Evolutionary conservation across 2,888 invertebrate genomes (phyloP), one percentile per base, ranked within the genome.

Genomic region (Drosophila gaucha): DNA sequence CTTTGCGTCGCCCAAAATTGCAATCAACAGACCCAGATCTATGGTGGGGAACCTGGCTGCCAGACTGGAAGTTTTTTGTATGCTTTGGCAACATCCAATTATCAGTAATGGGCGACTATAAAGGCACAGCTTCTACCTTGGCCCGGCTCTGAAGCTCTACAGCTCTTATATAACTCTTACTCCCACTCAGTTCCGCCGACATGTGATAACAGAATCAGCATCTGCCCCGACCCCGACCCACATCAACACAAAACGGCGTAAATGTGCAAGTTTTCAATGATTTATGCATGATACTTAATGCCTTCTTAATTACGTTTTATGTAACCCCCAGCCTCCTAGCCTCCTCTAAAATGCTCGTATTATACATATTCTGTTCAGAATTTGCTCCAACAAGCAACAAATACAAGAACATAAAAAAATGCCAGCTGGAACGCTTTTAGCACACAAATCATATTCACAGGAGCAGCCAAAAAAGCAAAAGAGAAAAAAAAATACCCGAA

Each of bases 281-380:
- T 84, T 84, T 88, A 84, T 88, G 88, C 73, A 70, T 72, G 75
- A 62, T 71, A 78, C 85, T 88, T 88, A 88, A 88, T 84, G 87
- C 75, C 85, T 84, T 86, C 88, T 88, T 84, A 84, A 84, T 88
- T 88, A 84, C 86, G 66, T 84, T 88, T 83, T 86, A 88, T 88
- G 78, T 71, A 49, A 55, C 54, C 3, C 28, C 38, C 49, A 14
- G 3, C 8, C 44, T 18, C 38, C 18, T 41, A 14, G 3, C 8
- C 44, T 18, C 38, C 18, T 41, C 43, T 16, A 49, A 47, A 80
- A 69, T n/a, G 8, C 41, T 41, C 41, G 24, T 39, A 58, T 65
- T 54, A 76, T 70, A 51, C 49, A 67, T 51, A 62, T 51, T 62
- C 59, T 67, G 57, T 46, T 52, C 60, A 64, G 74, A 77, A 76